phyloP scores from a whole-genome alignment of 2,113 vertebrate genomes.

The Psilopsiagon aurifrons region DNA sequence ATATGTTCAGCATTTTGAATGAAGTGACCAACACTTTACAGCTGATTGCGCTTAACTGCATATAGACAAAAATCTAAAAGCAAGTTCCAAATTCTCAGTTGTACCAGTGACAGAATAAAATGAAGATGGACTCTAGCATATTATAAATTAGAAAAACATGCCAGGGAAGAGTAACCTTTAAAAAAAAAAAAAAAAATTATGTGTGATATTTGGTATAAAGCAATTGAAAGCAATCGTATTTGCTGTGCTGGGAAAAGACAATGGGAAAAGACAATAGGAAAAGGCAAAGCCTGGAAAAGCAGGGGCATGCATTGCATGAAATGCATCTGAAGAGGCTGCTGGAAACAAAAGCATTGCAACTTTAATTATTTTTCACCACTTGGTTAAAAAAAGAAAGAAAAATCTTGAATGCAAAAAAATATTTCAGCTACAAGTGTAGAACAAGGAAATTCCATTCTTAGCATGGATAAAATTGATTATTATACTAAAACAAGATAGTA shows the following conservation, averaged over 20 bases:
- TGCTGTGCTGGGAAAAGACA: background rate
- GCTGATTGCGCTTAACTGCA: background rate
- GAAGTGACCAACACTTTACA: conserved; percentile 20
- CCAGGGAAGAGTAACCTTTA: background rate
- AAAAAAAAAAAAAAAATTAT: background rate
- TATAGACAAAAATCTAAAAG: background rate
- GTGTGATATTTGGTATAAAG: background rate
- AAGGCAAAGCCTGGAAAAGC: background rate
- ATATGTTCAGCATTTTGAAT: conserved; percentile 37
- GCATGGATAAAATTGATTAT: background rate
- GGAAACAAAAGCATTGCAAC: background rate
- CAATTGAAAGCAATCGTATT: background rate
- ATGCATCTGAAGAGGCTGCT: background rate
- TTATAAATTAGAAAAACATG: background rate
- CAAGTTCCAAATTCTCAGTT: background rate
- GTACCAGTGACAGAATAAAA: background rate
- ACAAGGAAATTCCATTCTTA: background rate
- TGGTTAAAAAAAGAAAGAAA: conserved; percentile 37
- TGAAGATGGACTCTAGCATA: background rate
- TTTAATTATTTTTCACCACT: conserved; percentile 24
- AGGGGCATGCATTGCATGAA: background rate
- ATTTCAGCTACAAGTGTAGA: background rate
- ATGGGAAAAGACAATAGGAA: background rate
- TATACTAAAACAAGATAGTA: background rate
- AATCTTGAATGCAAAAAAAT: background rate